Evolutionary conservation across 2,797 vertebrate species (phyloP).

Genomic region (Cryptoprocta ferox): DNA sequence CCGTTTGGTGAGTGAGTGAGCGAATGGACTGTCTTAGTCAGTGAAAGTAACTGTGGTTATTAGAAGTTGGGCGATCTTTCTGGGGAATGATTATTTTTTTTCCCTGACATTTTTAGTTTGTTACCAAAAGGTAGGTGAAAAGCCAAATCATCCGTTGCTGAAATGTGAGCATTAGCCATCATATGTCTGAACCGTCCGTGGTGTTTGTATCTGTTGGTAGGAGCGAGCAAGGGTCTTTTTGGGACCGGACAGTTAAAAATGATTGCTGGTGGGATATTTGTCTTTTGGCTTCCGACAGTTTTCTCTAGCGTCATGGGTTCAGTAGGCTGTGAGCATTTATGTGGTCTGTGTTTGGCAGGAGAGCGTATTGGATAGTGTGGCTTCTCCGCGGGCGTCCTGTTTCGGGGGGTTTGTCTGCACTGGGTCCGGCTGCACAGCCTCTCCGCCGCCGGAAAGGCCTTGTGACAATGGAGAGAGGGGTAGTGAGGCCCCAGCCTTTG

Average conservation of each 20-base stretch:
- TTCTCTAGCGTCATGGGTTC: neutral
- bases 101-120: neutral
- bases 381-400: neutral
- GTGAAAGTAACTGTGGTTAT: neutral
- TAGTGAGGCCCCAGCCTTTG: too few relatives aligned
- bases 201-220: neutral
- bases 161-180: neutral
- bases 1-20: neutral
- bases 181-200: neutral
- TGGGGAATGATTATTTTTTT: constrained; percentile 5
- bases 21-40: neutral
- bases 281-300: neutral
- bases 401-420: rapidly evolving
- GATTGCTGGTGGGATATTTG: neutral
- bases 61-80: neutral
- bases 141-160: neutral
- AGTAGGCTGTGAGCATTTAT: neutral
- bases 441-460: neutral
- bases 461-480: neutral
- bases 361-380: neutral
- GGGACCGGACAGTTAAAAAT: too few relatives aligned
- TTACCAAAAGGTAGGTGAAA: neutral
- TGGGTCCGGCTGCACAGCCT: neutral
- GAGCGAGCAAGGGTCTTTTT: neutral
- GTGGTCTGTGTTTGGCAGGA: neutral